Evolutionary conservation across 2,888 invertebrate genomes (phyloP), one percentile per base, ranked within the genome.

Genomic region (Volucella zonaria): DNA sequence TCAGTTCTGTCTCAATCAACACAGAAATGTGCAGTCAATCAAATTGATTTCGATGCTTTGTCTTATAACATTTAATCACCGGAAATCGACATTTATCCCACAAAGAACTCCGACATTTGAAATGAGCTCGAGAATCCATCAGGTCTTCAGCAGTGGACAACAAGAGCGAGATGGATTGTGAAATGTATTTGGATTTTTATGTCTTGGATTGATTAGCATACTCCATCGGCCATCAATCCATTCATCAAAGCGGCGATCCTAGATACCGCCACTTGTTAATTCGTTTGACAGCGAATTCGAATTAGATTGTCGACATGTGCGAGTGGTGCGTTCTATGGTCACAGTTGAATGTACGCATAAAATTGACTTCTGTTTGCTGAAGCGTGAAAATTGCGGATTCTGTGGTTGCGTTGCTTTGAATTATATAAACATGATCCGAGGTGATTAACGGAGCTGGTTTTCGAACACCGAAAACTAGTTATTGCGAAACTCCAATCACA

Each of bases 301-400:
- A 52, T 18, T 15, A 45, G 62, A 47, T 56, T 56, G 58, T 52
- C 47, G 66, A 75, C 83, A 83, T 79, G 66, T 83, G 83, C 79
- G 79, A 73, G 56, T 49, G 31, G 31, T 31, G 31, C 31, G 31
- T 31, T 62, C 47, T 59, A 56, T 54, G 61, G 80, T 83, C 83
- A 83, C 80, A 83, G 75, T 71, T 83, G 80, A 80, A 71, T 79
- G 78, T 78, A 56, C 59, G 77, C 71, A 82, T 73, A 54, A 78
- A 82, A 62, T 64, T 68, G 70, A 79, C 58, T 83, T 68, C 47
- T 75, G 66, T 59, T 79, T 43, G 64, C 10, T 59, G 67, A 51
- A 80, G 83, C 71, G 76, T 85, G 80, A 85, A 80, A 75, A 71
- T 70, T 71, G 43, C 59, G 73, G 45, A 77, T 62, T 8, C 47